Conservation (phyloP, 2,797 vertebrate species). For the Falco rusticolus region DNA sequence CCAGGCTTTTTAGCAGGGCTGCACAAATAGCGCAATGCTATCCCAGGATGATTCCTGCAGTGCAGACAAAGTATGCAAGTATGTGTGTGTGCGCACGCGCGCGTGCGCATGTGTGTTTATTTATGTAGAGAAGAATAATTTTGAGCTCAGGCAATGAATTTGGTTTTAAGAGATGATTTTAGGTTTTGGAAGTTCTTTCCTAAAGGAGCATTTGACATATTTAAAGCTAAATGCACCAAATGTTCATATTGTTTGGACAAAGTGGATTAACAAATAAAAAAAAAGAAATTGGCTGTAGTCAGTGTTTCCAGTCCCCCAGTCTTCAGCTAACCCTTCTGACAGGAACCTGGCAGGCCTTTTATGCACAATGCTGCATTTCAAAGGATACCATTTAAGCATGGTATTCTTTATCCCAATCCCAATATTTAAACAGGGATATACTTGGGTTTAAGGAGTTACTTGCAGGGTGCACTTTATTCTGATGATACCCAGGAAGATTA, state of each 20-base stretch:
- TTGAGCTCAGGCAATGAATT: not conserved
- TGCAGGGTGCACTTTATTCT: not conserved
- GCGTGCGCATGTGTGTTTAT: not conserved
- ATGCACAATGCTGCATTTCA: not conserved
- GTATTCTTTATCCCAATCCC: not conserved
- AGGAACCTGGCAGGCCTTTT: not conserved
- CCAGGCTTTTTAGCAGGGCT: constrained; percentile 44
- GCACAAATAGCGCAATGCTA: not conserved
- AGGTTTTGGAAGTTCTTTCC: constrained; percentile 32
- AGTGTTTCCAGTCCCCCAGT: not conserved
- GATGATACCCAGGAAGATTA: not conserved
- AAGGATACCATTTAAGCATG: not conserved
- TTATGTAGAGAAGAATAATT: not conserved
- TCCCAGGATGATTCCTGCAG: constrained; percentile 1
- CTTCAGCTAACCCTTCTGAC: not conserved
- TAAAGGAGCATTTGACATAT: constrained; percentile 50
- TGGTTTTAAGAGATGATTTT: constrained; percentile 32
- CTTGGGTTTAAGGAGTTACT: not conserved
- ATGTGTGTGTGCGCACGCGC: not conserved
- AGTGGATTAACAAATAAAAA: constrained; percentile 33
- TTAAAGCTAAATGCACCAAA: constrained; percentile 42
- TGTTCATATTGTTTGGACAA: constrained; percentile 28
- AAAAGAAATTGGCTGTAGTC: not conserved
- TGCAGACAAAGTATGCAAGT: not conserved
- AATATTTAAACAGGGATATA: not conserved